Evolutionary conservation across 2,888 invertebrate species (phyloP).

Genomic region (Metalampra italica): DNA sequence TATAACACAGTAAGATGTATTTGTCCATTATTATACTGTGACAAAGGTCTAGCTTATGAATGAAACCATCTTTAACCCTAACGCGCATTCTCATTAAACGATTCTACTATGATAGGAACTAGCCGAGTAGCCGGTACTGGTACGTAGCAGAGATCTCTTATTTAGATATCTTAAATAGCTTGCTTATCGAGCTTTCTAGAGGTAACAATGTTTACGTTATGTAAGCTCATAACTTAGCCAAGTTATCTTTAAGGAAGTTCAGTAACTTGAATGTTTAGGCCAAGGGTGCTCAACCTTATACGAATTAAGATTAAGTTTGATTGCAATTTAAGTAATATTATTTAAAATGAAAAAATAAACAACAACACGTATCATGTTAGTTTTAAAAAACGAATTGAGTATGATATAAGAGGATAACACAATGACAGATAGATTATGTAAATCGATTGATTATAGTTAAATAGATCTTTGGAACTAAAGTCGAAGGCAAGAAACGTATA

Average conservation of each 20-base stretch:
- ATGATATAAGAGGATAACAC: no score
- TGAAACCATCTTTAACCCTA: no score
- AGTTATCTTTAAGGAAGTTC: slow-evolving; percentile 1
- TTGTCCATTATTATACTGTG: no score
- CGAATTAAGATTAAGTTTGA: no score
- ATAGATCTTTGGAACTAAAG: not conserved
- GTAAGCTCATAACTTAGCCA: not conserved
- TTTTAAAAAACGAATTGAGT: not conserved
- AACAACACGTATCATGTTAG: no score
- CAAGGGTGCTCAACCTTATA: no score
- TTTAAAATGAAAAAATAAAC: no score
- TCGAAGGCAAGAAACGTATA: not conserved
- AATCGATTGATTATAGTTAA: no score
- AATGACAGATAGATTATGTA: no score
- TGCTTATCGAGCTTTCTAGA: slow-evolving; percentile 1
- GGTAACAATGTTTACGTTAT: not conserved
- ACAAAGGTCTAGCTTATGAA: no score
- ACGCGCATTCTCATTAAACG: not conserved
- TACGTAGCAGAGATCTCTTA: not conserved
- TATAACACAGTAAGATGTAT: no score
- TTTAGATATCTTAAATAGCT: not conserved
- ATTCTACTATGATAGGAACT: not conserved
- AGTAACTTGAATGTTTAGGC: not conserved
- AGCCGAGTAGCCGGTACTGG: not conserved
- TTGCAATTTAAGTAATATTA: no score